Percentiles rank a stretch among this genome's conserved stretches.
phyloP scores from a whole-genome alignment of 2,797 vertebrate genomes.

The Coranthus polyacanthus region DNA sequence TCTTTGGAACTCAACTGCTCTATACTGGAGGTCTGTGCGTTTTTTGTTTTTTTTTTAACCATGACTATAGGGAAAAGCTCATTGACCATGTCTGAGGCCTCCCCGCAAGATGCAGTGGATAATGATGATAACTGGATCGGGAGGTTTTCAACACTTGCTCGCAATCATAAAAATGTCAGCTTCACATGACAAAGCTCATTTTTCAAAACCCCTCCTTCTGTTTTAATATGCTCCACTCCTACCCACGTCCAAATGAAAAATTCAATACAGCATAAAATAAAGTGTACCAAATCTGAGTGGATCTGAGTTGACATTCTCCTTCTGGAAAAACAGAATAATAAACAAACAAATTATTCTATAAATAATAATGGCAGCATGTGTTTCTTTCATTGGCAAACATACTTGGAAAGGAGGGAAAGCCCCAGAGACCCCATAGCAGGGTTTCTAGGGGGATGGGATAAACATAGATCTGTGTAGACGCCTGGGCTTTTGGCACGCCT shows the following conservation, averaged over 20 bases:
- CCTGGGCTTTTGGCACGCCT: slow-evolving; percentile 68
- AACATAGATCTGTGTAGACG: slow-evolving; percentile 73
- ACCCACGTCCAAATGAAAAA: slow-evolving; percentile 61
- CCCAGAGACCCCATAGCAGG: slow-evolving; percentile 77
- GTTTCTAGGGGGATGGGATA: slow-evolving; percentile 73
- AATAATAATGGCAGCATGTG: slow-evolving; percentile 83
- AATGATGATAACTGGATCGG: slow-evolving; percentile 77
- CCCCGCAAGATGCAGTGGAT: slow-evolving; percentile 65
- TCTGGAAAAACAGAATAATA: slow-evolving; percentile 77
- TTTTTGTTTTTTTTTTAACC: slow-evolving; percentile 29
- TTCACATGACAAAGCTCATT: slow-evolving; percentile 77
- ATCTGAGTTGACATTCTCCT: slow-evolving; percentile 62
- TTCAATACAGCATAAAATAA: slow-evolving; percentile 69
- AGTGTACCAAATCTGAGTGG: slow-evolving; percentile 54
- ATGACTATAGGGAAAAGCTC: slow-evolving; percentile 41
- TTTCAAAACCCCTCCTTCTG: slow-evolving; percentile 59
- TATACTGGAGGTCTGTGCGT: slow-evolving; percentile 51
- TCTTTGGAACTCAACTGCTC: slow-evolving; percentile 46
- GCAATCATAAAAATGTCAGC: slow-evolving; percentile 82
- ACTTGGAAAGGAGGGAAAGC: slow-evolving; percentile 61
- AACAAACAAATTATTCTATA: slow-evolving; percentile 85
- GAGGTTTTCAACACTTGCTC: slow-evolving; percentile 79
- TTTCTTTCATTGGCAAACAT: slow-evolving; percentile 76
- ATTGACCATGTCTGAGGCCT: slow-evolving; percentile 64
- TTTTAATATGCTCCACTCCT: slow-evolving; percentile 42